Evolutionary conservation across 1,140 invertebrate species (phyloP).

Genomic region (Heliothis subflexa): DNA sequence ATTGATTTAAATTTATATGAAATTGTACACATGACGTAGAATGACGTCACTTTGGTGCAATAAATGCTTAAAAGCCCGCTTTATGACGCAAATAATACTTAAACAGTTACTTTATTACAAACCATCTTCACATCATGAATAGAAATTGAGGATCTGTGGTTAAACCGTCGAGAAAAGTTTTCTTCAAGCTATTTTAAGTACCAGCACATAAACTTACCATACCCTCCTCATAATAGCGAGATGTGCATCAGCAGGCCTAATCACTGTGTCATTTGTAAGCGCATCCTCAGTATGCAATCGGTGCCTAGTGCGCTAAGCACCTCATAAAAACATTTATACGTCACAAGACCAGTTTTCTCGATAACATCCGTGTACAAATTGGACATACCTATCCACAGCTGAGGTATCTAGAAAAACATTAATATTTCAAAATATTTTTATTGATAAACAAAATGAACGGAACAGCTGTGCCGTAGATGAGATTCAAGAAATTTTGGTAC

Average conservation of each 20-base stretch:
- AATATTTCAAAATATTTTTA: conserved; percentile 45
- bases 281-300: conserved; percentile 34
- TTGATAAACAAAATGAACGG: conserved; percentile 41
- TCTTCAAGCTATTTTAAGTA: neutral
- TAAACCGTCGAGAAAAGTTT: too few species aligned
- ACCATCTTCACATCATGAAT: too few species aligned
- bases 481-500: conserved; percentile 49
- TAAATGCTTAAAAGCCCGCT: too few species aligned
- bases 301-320: conserved; percentile 10
- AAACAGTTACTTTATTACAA: too few species aligned
- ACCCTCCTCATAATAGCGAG: neutral
- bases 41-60: too few species aligned
- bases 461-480: conserved; percentile 44
- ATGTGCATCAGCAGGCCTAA: conserved; percentile 58
- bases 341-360: conserved; percentile 9
- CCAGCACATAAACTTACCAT: neutral
- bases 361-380: conserved; percentile 37
- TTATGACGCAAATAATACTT: too few species aligned
- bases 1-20: too few species aligned
- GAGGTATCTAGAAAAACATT: conserved; percentile 34
- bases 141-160: too few species aligned
- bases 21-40: too few species aligned
- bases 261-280: conserved; percentile 63
- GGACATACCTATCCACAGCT: conserved; percentile 25
- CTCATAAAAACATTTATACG: neutral